Evolutionary conservation across 2,113 vertebrate species (phyloP), one percentile per base, ranked within the genome.

Genomic region (Etia nguti): DNA sequence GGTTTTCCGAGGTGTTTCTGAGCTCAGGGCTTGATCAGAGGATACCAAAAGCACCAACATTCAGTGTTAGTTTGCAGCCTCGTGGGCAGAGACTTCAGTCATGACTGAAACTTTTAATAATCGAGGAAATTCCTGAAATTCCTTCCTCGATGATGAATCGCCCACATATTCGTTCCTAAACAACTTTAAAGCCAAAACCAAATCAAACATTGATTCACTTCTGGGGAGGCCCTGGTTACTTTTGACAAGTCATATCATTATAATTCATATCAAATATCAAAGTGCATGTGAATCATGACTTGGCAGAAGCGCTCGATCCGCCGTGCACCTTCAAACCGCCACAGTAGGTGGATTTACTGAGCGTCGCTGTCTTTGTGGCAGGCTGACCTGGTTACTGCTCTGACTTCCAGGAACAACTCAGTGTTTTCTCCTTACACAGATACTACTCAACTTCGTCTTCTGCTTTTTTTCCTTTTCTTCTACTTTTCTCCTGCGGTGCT

Each of bases 381-480:
- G 46, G 2, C 31, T 88, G 92, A 92, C 92, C 92, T 88, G 84
- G 13, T 89, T 93, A 79, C 56, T 18, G 38, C 8, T 79, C 48
- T 60, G 54, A 82, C 85, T 90, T 86, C 77, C 90, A 88, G 87
- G 90, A 91, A 87, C 56, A 34, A 18, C 2, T 5, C 20, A 22
- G 2, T 31, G 3, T 20, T 54, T 22, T 83, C 59, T 65, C 34
- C 29, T 13, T 18, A 77, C 18, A 41, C 55, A 86, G 54, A 73
- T 11, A 10, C 68, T 48, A 16, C 59, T 22, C 11, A 16, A 24
- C 59, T 80, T 86, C 20, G 31, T 55, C 59, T 22, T 41, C 57
- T 16, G 22, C 24, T 10, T 68, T 68, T 48, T 70, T 43, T 0
- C 54, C 10, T 62, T 55, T 62, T 77, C 82, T 70, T 86, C 89